These are phyloP conservation scores for Ispidina lecontei DNA, from an alignment of 2,797 vertebrate genomes.

Conservation along the genomic window DNA sequence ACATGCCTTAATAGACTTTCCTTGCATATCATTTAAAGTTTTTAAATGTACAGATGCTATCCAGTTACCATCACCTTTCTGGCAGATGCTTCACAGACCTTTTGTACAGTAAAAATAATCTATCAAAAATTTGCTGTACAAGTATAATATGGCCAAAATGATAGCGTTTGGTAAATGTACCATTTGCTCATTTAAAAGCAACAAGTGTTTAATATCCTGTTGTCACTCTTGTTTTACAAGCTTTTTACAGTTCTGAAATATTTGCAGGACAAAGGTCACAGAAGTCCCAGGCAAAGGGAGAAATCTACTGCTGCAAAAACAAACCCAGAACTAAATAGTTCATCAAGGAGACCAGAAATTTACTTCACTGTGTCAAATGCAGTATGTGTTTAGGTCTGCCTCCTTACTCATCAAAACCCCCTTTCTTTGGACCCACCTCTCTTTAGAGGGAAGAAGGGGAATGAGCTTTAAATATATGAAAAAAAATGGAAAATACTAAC, in stretches of 20 bases:
- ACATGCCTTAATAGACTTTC: neutral
- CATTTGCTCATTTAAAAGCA: constrained; percentile 30
- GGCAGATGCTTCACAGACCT: constrained; percentile 31
- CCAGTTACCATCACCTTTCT: neutral
- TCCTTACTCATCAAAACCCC: neutral
- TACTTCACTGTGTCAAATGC: neutral
- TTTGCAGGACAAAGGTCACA: constrained; percentile 45
- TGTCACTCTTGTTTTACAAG: constrained; percentile 6
- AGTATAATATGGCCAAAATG: neutral
- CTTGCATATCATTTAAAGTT: neutral
- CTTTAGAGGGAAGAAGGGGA: neutral
- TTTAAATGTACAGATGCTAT: neutral
- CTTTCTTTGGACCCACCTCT: neutral
- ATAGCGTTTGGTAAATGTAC: constrained; percentile 1
- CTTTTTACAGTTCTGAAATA: constrained; percentile 25
- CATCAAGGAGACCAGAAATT: neutral
- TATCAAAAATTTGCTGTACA: neutral
- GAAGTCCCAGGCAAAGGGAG: neutral
- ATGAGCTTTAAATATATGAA: neutral
- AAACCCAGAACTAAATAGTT: neutral
- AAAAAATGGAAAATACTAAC: neutral
- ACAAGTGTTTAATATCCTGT: neutral
- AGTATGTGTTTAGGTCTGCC: accelerated
- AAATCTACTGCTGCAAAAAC: neutral
- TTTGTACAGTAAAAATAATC: constrained; percentile 7